A percentile compares a stretch with the other conserved stretches of the same genome.
These are phyloP conservation scores for Amaurobius ferox DNA, from an alignment of 2,888 invertebrate genomes.

Conservation along the genomic window DNA sequence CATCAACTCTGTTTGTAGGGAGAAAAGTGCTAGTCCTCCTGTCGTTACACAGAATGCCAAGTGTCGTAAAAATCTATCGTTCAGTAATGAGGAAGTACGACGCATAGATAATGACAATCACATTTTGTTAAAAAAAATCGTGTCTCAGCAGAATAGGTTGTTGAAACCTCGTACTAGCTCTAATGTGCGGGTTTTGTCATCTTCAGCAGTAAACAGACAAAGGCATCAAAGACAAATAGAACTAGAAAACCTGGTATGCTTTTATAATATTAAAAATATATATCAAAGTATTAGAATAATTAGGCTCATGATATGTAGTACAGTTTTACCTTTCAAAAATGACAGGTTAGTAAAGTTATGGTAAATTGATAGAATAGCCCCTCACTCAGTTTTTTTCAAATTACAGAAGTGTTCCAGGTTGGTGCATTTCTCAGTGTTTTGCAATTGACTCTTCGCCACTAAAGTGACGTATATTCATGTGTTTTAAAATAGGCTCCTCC, in stretches of 20 bases:
- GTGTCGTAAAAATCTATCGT: conserved; percentile 78
- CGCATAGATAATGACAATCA: conserved; percentile 79
- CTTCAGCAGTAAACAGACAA: conserved; percentile 79
- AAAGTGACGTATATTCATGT: too few relatives aligned
- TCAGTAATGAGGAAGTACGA: conserved; percentile 78
- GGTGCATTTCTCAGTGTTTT: too few relatives aligned
- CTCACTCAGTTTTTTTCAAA: too few relatives aligned
- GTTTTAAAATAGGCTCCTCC: too few relatives aligned
- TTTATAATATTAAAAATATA: too few relatives aligned
- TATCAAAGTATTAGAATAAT: too few relatives aligned
- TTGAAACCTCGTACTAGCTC: background rate
- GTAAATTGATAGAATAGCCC: too few relatives aligned
- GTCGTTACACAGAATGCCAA: conserved; percentile 47
- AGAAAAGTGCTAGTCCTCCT: conserved; percentile 41
- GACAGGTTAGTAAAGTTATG: too few relatives aligned
- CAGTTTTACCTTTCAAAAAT: too few relatives aligned
- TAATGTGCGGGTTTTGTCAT: conserved; percentile 15
- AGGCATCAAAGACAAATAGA: conserved; percentile 80
- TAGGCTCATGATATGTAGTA: too few relatives aligned
- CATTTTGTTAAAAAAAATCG: conserved; percentile 78
- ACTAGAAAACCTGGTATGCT: conserved; percentile 80
- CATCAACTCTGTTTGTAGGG: background rate
- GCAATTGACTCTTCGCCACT: too few relatives aligned
- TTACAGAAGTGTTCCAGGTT: too few relatives aligned
- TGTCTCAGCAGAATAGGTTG: conserved; percentile 75